Percentiles rank a stretch among this genome's conserved stretches.
Conservation (phyloP, 1,140 invertebrate genomes). For the Megalopta genalis region DNA sequence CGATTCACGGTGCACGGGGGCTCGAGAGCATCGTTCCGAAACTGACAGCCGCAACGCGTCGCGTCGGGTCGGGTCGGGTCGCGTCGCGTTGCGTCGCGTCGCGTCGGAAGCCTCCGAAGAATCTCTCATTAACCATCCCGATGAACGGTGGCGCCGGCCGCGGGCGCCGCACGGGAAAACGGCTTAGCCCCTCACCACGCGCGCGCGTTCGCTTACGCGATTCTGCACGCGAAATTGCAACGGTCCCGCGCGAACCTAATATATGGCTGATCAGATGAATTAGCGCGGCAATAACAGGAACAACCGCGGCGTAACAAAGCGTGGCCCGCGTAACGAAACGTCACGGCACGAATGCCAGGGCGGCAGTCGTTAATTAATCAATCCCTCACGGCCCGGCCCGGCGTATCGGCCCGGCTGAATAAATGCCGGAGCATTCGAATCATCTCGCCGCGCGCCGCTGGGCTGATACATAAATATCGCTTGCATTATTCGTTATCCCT, state of each 20-base stretch:
- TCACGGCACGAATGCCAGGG: constrained; percentile 30
- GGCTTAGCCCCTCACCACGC: too few relatives aligned
- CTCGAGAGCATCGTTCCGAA: not conserved
- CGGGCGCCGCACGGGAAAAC: too few relatives aligned
- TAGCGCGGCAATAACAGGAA: constrained; percentile 56
- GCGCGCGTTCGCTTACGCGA: constrained; percentile 46
- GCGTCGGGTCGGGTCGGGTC: too few relatives aligned
- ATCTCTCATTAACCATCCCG: constrained; percentile 18
- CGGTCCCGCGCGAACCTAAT: constrained; percentile 44
- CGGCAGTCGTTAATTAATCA: constrained; percentile 59
- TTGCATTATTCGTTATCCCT: constrained; percentile 32
- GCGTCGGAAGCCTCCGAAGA: constrained; percentile 14
- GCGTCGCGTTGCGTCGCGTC: too few relatives aligned
- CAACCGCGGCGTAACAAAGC: constrained; percentile 49
- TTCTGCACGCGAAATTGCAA: constrained; percentile 42
- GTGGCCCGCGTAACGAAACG: constrained; percentile 58
- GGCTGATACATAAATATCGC: constrained; percentile 34
- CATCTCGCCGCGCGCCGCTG: constrained; percentile 27
- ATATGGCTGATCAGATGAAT: constrained; percentile 62
- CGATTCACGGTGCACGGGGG: not conserved
- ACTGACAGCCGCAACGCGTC: not conserved
- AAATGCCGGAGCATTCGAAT: constrained; percentile 40
- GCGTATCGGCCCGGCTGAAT: constrained; percentile 23
- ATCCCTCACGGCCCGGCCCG: not conserved
- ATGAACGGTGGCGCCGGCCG: not conserved